phyloP scores from a whole-genome alignment of 1,140 invertebrate species.

The Homalodisca vitripennis region DNA sequence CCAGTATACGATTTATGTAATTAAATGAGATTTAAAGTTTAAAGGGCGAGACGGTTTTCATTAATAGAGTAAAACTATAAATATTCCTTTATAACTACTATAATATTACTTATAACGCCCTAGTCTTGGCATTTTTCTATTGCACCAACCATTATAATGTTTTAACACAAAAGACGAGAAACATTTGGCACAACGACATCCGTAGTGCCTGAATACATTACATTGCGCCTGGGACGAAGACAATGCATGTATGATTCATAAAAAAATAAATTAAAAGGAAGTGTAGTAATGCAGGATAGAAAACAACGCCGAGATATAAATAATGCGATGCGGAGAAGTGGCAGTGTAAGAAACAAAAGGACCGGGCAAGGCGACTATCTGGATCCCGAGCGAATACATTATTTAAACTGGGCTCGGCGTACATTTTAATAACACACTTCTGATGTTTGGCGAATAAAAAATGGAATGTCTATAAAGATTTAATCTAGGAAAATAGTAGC shows the following conservation, averaged over 20 bases:
- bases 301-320: background rate
- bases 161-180: background rate
- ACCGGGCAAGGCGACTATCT: background rate
- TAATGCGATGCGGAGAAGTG: background rate
- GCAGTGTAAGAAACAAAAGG: background rate
- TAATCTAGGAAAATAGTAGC: constrained; percentile 26
- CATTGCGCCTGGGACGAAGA: background rate
- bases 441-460: constrained; percentile 5
- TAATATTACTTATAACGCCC: too few species aligned
- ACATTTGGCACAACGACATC: constrained; percentile 19
- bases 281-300: background rate
- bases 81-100: too few species aligned
- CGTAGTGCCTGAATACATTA: constrained; percentile 18
- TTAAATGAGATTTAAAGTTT: too few species aligned
- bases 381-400: background rate
- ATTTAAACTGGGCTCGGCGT: background rate
- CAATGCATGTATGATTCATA: constrained; percentile 6
- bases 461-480: constrained; percentile 9
- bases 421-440: constrained; percentile 1
- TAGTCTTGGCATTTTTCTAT: too few species aligned
- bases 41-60: too few species aligned
- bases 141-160: too few species aligned
- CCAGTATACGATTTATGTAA: too few species aligned
- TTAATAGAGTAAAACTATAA: too few species aligned
- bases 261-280: background rate